Conservation (phyloP, 2,888 invertebrate genomes). For the Pogonocherus hispidulus region DNA sequence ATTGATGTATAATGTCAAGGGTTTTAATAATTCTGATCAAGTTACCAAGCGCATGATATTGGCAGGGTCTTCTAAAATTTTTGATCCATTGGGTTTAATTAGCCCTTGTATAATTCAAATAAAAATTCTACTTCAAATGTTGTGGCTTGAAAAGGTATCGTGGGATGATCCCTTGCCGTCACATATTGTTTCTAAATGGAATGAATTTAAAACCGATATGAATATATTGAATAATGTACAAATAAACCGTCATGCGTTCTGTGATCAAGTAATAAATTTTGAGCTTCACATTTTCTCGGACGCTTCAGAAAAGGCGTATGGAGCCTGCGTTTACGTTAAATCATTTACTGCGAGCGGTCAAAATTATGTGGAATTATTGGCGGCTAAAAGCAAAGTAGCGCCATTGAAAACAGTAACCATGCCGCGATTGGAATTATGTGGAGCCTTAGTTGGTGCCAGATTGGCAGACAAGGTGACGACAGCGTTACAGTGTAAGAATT, state of each 20-base stretch:
- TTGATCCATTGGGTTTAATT: not conserved
- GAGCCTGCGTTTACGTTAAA: slow-evolving; percentile 13
- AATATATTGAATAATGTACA: not conserved
- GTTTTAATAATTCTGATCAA: not conserved
- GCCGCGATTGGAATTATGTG: slow-evolving; percentile 43
- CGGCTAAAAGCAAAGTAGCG: not conserved
- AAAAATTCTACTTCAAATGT: not conserved
- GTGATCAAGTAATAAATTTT: not conserved
- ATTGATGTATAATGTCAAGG: not conserved
- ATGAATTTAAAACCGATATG: not conserved
- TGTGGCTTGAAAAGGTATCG: not conserved
- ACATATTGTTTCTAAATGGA: not conserved
- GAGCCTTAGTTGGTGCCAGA: slow-evolving; percentile 35
- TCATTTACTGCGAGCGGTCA: not conserved
- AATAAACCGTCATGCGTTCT: not conserved
- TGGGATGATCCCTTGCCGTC: not conserved
- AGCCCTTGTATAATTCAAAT: not conserved
- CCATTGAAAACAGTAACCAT: slow-evolving; percentile 32
- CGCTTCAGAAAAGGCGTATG: not conserved
- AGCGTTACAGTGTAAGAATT: no score
- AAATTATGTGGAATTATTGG: not conserved
- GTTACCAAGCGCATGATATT: not conserved
- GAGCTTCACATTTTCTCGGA: not conserved
- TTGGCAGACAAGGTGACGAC: slow-evolving; percentile 25
- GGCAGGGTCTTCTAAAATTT: slow-evolving; percentile 1